Evolutionary conservation across 2,888 invertebrate genomes (phyloP).

Genomic region (Callimorpha dominula): DNA sequence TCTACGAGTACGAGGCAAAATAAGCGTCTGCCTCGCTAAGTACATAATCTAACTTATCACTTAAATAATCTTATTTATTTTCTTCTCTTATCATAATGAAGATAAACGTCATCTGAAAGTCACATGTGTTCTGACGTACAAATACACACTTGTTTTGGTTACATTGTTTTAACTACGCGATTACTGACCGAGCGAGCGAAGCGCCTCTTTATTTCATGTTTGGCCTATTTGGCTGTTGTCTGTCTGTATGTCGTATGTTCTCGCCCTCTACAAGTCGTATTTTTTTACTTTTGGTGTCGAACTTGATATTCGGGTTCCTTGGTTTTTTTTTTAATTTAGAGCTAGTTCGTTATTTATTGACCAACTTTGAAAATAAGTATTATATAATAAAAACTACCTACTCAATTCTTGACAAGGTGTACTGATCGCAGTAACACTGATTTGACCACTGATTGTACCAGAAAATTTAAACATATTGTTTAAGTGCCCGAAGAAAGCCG

Average conservation of each 20-base stretch:
- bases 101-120: conserved; percentile 22
- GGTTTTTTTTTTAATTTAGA: background rate
- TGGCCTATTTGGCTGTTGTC: background rate
- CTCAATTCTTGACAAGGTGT: too few species aligned
- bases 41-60: conserved; percentile 1
- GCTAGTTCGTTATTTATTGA: background rate
- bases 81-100: conserved; percentile 6
- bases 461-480: background rate
- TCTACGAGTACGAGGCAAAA: background rate
- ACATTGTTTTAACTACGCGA: background rate
- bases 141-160: conserved; percentile 23
- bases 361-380: background rate
- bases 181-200: background rate
- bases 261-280: background rate
- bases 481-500: background rate
- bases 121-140: conserved; percentile 45
- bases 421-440: too few species aligned
- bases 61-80: conserved; percentile 7
- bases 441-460: too few species aligned
- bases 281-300: too few species aligned
- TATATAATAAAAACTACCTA: too few species aligned
- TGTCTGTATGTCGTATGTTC: background rate
- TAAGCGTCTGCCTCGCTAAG: background rate
- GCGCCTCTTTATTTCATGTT: background rate
- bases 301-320: background rate